A percentile compares a stretch with the other conserved stretches of the same genome.
Evolutionary conservation across 1,140 invertebrate genomes (phyloP).

Genomic region (Pseudomyrmex pallidus): DNA sequence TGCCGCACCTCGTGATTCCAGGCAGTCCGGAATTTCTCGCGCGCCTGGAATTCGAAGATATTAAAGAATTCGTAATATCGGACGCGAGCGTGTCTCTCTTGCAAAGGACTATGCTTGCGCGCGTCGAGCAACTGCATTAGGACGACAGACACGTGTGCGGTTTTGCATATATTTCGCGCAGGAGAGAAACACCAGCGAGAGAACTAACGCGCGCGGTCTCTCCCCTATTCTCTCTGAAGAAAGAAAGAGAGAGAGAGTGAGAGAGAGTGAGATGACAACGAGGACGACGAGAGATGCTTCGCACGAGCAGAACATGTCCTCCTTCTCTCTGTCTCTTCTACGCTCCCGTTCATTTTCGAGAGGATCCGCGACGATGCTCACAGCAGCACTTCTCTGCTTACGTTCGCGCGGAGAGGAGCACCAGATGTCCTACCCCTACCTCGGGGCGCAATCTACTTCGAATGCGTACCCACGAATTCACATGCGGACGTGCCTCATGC

Average conservation of each 20-base stretch:
- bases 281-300: background rate
- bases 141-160: conserved; percentile 46
- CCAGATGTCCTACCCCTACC: conserved; percentile 64
- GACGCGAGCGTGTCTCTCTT: background rate
- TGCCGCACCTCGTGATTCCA: background rate
- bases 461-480: conserved; percentile 73
- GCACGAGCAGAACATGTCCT: background rate
- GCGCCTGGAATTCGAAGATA: conserved; percentile 31
- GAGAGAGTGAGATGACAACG: background rate
- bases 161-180: conserved; percentile 41
- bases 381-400: conserved; percentile 1
- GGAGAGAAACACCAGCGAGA: conserved; percentile 53
- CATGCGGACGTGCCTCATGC: conserved; percentile 72
- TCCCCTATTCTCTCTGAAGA: background rate
- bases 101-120: conserved; percentile 10
- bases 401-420: conserved; percentile 31
- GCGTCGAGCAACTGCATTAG: conserved; percentile 34
- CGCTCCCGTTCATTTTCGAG: background rate
- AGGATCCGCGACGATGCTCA: conserved; percentile 36
- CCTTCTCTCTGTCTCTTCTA: background rate
- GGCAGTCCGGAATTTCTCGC: conserved; percentile 7
- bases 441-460: conserved; percentile 68
- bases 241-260: background rate
- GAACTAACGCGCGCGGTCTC: conserved; percentile 9
- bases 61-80: conserved; percentile 58